phyloP scores from a whole-genome alignment of 2,797 vertebrate species.

The Chlorospingus flavigularis region DNA sequence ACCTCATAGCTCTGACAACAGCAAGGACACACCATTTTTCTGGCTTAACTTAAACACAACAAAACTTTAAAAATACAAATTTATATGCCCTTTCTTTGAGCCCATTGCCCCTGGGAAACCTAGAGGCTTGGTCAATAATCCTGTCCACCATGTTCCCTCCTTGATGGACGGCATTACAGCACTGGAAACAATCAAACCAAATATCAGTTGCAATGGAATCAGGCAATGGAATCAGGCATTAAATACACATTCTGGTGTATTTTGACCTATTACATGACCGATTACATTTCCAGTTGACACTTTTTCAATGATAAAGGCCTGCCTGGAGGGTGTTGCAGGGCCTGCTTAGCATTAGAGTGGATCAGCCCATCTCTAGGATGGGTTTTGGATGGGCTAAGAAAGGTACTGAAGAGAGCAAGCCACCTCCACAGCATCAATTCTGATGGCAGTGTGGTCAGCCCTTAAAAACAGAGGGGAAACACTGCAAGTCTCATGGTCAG shows the following conservation, averaged over 20 bases:
- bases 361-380: not conserved
- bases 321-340: not conserved
- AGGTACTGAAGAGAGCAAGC: not conserved
- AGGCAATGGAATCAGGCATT: not conserved
- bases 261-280: not conserved
- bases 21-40: not conserved
- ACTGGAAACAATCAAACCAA: not conserved
- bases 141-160: not conserved
- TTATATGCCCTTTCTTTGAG: not conserved
- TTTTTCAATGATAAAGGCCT: not conserved
- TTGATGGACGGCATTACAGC: not conserved
- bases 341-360: not conserved
- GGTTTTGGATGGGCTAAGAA: not conserved
- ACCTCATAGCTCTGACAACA: not conserved
- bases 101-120: not conserved
- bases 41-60: not conserved
- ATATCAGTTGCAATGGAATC: not conserved
- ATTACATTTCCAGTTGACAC: not conserved
- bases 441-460: not conserved
- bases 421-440: not conserved
- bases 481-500: not conserved
- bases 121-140: not conserved
- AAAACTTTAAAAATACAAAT: not conserved
- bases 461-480: not conserved
- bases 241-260: not conserved